Percentiles rank a stretch among this genome's conserved stretches.
These are phyloP conservation scores for Corynorhinus townsendii DNA, from an alignment of 2,113 vertebrate species.

Conservation along the genomic window DNA sequence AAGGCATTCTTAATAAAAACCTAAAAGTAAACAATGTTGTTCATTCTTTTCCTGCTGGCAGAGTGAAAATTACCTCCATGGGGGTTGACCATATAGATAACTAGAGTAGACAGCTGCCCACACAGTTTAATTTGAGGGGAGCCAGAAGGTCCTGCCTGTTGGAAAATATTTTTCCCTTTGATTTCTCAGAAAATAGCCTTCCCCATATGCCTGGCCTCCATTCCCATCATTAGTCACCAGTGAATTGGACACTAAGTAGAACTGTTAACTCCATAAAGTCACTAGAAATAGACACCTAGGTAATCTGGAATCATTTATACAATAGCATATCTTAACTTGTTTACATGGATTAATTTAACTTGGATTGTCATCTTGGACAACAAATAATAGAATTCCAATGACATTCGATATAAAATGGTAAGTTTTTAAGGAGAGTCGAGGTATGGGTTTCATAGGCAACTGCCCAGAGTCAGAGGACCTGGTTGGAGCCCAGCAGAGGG, in stretches of 20 bases:
- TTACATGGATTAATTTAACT: not conserved
- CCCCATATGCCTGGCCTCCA: not conserved
- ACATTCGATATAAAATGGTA: not conserved
- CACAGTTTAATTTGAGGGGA: not conserved
- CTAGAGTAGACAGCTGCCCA: not conserved
- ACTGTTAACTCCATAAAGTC: not conserved
- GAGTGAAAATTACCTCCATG: not conserved
- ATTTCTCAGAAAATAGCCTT: not conserved
- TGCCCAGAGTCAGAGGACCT: not conserved
- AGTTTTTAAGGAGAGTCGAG: not conserved
- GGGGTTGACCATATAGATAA: not conserved
- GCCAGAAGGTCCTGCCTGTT: not conserved
- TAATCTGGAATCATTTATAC: not conserved
- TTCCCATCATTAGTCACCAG: not conserved
- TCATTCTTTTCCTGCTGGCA: constrained; percentile 39
- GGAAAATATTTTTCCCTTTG: constrained; percentile 28
- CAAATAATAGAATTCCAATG: not conserved
- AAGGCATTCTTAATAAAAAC: constrained; percentile 37
- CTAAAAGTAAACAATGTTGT: constrained; percentile 36
- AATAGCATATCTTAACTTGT: not conserved
- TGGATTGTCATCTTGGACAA: not conserved
- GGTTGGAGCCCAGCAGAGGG: constrained; percentile 44
- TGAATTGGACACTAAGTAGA: not conserved
- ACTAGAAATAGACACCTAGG: not conserved
- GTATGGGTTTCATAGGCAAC: not conserved